Base-by-base conservation (phyloP, 2,888 invertebrate genomes). In the Parnassius apollo region DNA sequence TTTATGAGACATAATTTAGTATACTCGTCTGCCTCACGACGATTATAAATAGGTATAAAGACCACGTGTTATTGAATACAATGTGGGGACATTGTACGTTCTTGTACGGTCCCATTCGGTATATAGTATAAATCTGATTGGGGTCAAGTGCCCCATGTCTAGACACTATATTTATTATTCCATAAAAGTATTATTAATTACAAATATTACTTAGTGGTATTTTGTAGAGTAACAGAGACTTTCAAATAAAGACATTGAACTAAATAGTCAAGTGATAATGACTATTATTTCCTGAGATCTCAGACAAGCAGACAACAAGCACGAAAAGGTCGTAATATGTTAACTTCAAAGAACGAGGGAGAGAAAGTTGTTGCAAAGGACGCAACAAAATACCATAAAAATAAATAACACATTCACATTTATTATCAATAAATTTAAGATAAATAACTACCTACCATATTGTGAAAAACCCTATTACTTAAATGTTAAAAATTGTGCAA, bases 141-240 rank as follows among this genome's bases (percentile, higher is more conserved):
- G 76, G 88, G 88, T 88, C 88, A 87, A 80, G 78, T 78, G 71
- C 77, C 80, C 66, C 64, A 60, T 71, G 78, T 82, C 81, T 83
- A 78, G 77, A 79, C 81, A 61, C 7, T 35, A 35, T 35, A 35
- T 35, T 35, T 35, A 35, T 35, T 35, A 7, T 35, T 4, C 7
- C 35, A 7, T 35, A 35, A 35, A 35, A 35, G 7, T 35, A 7
- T 18, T 35, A 35, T 35, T 35, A 35, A 4, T 35, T 35, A 35
- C 7, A 7, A 7, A 3, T 3, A 35, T 35, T 4, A 35, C 7
- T 35, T 35, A 1, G 1, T 35, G 35, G 7, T 35, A 35, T 35
- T 35, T 35, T 35, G 35, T 35, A 35, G 35, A 7, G 35, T 35
- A 35, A 49, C 8, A 13, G n/a, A 49, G n/a, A n/a, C 7, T n/a